phyloP scores from a whole-genome alignment of 2,888 invertebrate species.

The Odontocolon sp. region DNA sequence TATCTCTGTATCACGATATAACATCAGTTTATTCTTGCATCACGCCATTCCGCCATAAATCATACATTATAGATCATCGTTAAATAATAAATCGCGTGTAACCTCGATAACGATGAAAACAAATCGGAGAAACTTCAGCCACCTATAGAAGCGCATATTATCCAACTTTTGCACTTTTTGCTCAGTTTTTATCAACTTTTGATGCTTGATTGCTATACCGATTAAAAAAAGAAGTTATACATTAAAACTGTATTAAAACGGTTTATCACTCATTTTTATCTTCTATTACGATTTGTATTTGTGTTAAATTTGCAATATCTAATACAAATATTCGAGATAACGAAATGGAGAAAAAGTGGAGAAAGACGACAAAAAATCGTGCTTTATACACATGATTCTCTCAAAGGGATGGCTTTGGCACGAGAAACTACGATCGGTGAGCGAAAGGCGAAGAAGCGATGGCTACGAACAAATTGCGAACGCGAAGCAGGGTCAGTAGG shows the following conservation, averaged over 20 bases:
- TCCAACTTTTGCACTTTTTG: too few species aligned
- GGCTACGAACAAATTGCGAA: constrained; percentile 52
- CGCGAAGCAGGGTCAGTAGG: constrained; percentile 70
- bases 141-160: constrained; percentile 37
- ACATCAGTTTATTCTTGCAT: constrained; percentile 34
- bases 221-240: too few species aligned
- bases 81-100: constrained; percentile 26
- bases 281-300: neutral
- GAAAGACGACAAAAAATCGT: constrained; percentile 14
- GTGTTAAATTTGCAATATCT: neutral
- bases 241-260: too few species aligned
- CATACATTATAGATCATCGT: constrained; percentile 34
- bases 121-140: neutral
- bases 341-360: neutral
- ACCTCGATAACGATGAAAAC: constrained; percentile 5
- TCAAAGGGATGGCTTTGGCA: constrained; percentile 60
- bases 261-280: too few species aligned
- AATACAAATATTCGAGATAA: neutral
- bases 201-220: too few species aligned
- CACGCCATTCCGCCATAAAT: constrained; percentile 32
- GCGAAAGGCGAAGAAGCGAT: constrained; percentile 49
- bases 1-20: neutral
- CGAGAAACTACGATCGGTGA: constrained; percentile 18
- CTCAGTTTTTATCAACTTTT: too few species aligned
- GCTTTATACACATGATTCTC: constrained; percentile 22